Base-by-base conservation (phyloP, 2,113 vertebrate species). In the Corythornis madagascariensis region DNA sequence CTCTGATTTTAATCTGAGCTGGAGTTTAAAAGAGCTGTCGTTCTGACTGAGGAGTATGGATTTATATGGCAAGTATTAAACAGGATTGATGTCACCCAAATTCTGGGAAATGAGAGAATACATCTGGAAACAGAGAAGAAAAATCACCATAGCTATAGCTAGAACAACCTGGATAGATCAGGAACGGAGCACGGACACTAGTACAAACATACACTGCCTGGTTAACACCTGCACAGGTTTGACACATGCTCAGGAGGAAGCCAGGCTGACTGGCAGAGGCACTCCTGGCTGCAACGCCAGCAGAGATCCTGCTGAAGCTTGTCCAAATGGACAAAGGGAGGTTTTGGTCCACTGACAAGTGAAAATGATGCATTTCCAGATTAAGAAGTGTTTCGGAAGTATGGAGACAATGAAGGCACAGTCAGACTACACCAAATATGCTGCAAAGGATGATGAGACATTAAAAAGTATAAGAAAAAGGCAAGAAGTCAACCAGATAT, bases 201-300 rank as follows among this genome's bases (percentile, higher is more conserved):
- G 53, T 55, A 22, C 47, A 48, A 24, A 24, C 21, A 1, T 8
- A 4, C 0, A 0, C 19, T 53, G 12, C 2, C 1, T 40, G 40
- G 7, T 29, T 43, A 8, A 26, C 9, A 15, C 52, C 35, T 19
- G 25, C 45, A 9, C 38, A 38, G 67, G 43, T 8, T 25, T 22
- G 42, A 31, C 56, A 67, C 12, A 22, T 0, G 0, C 10, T 24
- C 25, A 6, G 69, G 14, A 31, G 20, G 45, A 43, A 45, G 31
- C 12, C 56, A n/a, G 48, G 8, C 26, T 26, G 63, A 6, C 4
- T n/a, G 40, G 15, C 1, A 2, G 4, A 31, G 48, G 20, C 2
- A 7, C 26, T 77, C 12, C 66, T 52, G 66, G 35, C 71, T n/a
- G 47, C 17, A 8, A 2, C 7, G 10, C 10, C 15, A 11, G 31